These are phyloP conservation scores for Budorcas taxicolor DNA, from an alignment of 2,113 vertebrate species.

Conservation along the genomic window DNA sequence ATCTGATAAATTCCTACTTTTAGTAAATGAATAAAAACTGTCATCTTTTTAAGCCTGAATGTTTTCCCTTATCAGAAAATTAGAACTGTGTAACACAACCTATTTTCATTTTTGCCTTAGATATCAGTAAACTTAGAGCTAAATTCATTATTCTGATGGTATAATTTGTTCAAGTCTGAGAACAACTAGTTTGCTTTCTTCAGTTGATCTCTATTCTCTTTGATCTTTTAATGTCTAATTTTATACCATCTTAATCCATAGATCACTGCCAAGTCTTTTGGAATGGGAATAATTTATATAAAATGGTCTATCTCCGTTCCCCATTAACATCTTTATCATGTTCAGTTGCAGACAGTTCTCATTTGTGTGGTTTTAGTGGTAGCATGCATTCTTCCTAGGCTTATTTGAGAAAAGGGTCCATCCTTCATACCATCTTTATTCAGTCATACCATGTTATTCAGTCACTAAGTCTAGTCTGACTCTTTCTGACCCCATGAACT, in stretches of 20 bases:
- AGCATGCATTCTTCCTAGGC: background rate
- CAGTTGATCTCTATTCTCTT: background rate
- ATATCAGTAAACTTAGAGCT: background rate
- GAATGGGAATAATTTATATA: background rate
- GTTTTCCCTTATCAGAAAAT: conserved; percentile 42
- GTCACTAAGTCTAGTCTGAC: background rate
- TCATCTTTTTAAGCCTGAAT: background rate
- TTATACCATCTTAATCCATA: conserved; percentile 30
- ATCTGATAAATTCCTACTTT: background rate
- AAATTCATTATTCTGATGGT: conserved; percentile 38
- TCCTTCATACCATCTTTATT: background rate
- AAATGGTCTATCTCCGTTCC: background rate
- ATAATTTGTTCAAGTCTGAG: conserved; percentile 1
- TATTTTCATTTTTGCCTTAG: conserved; percentile 34
- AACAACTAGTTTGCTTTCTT: conserved; percentile 29
- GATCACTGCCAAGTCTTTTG: conserved; percentile 8
- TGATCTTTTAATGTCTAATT: conserved; percentile 49
- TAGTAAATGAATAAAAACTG: conserved; percentile 14
- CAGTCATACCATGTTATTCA: background rate
- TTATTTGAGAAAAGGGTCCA: background rate
- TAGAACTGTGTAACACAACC: background rate
- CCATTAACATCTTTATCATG: background rate
- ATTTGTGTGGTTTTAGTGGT: background rate
- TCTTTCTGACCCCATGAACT: background rate
- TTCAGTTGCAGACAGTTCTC: background rate